Base-by-base conservation (phyloP, 92 coral and sea anemone species). In the Epizoanthus ramosus region DNA sequence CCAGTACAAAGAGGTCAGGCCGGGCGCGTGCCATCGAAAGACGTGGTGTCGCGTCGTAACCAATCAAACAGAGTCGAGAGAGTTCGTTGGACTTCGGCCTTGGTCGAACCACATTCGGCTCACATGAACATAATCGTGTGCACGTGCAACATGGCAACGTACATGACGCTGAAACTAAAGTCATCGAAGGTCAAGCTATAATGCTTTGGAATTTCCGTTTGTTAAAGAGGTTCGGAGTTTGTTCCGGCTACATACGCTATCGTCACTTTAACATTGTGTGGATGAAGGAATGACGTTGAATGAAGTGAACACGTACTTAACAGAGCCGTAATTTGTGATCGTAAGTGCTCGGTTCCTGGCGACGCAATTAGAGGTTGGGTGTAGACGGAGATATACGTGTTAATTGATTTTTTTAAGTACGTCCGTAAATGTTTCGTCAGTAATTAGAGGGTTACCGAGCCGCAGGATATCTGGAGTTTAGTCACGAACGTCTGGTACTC, bases 41-140 rank as follows among this genome's bases (percentile, higher is more conserved):
- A 31, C 24, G 24, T 59, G 24, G 68, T 67, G 39, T 65, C 70
- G 43, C n/a, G 82, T 61, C 82, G 82, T 43, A 53, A 21, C 82
- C 52, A 22, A 23, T 61, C 82, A 33, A 54, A 5, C 75, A 1
- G 6, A 4, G 50, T 54, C 75, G 82, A 77, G 82, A 77, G 45
- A 61, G 58, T 77, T 77, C 82, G 41, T 19, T 57, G 45, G 23
- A 33, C 54, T 50, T 37, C 45, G 65, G 59, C 3, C 65, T 23
- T 19, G 23, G 8, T 47, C 54, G 54, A 47, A 8, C 54, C 14
- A 47, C 54, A 47, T 10, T 47, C 54, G 54, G 14, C 15, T 47
- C 14, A 0, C 54, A 47, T 10, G 54, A 47, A 12, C 54, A 13
- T 35, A 57, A 33, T 43, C 58, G 16, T 39, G 28, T 61, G 33